Evolutionary conservation across 1,140 invertebrate genomes (phyloP).

Genomic region (Agraylea sexmaculata): DNA sequence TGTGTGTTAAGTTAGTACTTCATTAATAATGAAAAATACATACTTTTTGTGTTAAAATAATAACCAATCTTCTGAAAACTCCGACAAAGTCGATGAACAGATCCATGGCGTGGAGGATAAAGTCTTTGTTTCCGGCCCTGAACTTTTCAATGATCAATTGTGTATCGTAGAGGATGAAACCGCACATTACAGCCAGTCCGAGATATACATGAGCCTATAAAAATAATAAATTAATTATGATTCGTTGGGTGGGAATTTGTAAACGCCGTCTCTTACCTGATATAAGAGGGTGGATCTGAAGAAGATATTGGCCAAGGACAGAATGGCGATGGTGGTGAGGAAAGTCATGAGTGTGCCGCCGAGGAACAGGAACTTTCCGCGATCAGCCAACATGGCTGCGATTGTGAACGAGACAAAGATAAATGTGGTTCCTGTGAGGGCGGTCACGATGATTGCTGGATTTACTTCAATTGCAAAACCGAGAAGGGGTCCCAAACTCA

Average conservation of each 20-base stretch:
- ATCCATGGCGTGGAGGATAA: conserved; percentile 78
- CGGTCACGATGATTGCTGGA: conserved; percentile 78
- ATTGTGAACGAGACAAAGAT: conserved; percentile 88
- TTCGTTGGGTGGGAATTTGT: too few species aligned
- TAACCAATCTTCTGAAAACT: conserved; percentile 78
- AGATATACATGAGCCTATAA: conserved; percentile 71
- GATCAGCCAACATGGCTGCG: conserved; percentile 68
- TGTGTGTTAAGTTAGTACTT: neutral
- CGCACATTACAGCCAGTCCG: conserved; percentile 82
- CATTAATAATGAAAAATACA: conserved; percentile 16
- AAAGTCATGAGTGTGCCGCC: conserved; percentile 72
- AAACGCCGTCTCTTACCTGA: conserved; percentile 53
- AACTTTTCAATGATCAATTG: conserved; percentile 91
- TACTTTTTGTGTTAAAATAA: conserved; percentile 85
- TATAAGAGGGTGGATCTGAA: conserved; percentile 73
- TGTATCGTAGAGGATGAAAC: conserved; percentile 91
- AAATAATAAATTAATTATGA: conserved; percentile 9
- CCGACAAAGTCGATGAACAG: conserved; percentile 88
- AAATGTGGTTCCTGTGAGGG: conserved; percentile 72
- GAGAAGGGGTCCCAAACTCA: conserved; percentile 71
- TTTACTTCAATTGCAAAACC: conserved; percentile 65
- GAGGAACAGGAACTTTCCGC: conserved; percentile 78
- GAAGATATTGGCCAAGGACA: conserved; percentile 76
- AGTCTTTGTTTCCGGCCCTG: conserved; percentile 81
- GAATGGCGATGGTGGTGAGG: conserved; percentile 63